Base-by-base conservation (phyloP, 2,888 invertebrate genomes). In the Dynastes maya region DNA sequence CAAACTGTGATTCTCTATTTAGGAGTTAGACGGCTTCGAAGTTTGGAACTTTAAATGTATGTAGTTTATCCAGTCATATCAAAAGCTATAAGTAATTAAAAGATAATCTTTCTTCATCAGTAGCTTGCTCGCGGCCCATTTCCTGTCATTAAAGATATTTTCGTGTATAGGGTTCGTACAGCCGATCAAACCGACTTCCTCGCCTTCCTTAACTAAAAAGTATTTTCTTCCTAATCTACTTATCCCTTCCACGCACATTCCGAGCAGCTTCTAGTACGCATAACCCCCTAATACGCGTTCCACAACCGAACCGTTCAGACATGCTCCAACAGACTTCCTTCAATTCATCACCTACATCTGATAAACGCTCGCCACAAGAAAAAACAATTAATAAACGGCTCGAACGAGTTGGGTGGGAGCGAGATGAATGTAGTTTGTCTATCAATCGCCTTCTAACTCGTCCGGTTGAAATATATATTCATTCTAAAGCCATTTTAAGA, bases 401-500 rank as follows among this genome's bases (percentile, higher is more conserved):
- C 55, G 53, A 32, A 53, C 55, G 61, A 61, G 37, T n/a, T 58
- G 13, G 32, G 63, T 2, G 63, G 8, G 63, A 63, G 32, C 27
- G 63, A 32, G 32, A 63, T 9, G n/a, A n/a, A 74, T 16, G 16
- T 40, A 16, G 40, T 61, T 45, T 40, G 55, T 61, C 75, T 27
- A 63, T 75, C 75, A 75, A 51, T 64, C 75, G 74, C 53, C 49
- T 53, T 16, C 61, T 58, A 45, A 75, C 75, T 68, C 68, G 68
- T 68, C 68, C 68, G 68, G 58, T 40, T 67, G 37, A 37, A 63
- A 53, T 77, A 68, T 67, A 37, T 77, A 70, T 70, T 77, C 68
- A 72, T 75, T 76, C 74, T 78, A 78, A 78, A 78, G 45, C 75
- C 64, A 75, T 68, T 78, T 78, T 67, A 78, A 79, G 77, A 79